phyloP scores from a whole-genome alignment of 1,140 invertebrate species.

The Drosophila bipectinata region DNA sequence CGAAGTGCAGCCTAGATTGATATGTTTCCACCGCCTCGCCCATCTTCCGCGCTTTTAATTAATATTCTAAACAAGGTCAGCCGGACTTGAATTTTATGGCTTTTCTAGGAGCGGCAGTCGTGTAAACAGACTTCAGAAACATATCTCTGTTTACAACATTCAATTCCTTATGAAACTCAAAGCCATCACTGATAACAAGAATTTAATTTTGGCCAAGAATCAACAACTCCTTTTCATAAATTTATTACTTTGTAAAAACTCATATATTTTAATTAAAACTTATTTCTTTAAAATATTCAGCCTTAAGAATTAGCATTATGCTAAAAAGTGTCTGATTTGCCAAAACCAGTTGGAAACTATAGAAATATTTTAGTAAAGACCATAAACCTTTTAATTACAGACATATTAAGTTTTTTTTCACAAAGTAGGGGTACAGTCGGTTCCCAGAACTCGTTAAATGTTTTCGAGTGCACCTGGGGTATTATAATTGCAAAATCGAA shows the following conservation, averaged over 20 bases:
- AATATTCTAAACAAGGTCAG: constrained; percentile 42
- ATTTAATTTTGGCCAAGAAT: background rate
- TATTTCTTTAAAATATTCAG: background rate
- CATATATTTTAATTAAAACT: background rate
- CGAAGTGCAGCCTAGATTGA: constrained; percentile 40
- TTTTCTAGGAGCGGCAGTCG: constrained; percentile 20
- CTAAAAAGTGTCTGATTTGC: constrained; percentile 19
- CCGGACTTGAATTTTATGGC: constrained; percentile 20
- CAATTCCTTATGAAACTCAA: background rate
- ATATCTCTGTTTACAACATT: background rate
- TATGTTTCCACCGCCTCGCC: constrained; percentile 32
- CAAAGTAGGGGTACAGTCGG: background rate
- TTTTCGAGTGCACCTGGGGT: background rate
- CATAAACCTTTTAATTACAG: constrained; percentile 13
- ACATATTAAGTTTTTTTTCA: background rate
- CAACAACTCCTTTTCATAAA: background rate
- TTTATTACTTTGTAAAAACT: background rate
- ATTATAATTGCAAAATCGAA: constrained; percentile 42
- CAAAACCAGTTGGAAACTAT: constrained; percentile 31
- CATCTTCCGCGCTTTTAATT: constrained; percentile 44
- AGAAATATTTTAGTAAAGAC: background rate
- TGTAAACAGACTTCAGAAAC: constrained; percentile 3
- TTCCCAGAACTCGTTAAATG: constrained; percentile 7
- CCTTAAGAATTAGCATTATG: constrained; percentile 13
- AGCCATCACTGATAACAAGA: background rate